Base-by-base conservation (phyloP, 2,113 vertebrate species). In the Callionymus lyra region DNA sequence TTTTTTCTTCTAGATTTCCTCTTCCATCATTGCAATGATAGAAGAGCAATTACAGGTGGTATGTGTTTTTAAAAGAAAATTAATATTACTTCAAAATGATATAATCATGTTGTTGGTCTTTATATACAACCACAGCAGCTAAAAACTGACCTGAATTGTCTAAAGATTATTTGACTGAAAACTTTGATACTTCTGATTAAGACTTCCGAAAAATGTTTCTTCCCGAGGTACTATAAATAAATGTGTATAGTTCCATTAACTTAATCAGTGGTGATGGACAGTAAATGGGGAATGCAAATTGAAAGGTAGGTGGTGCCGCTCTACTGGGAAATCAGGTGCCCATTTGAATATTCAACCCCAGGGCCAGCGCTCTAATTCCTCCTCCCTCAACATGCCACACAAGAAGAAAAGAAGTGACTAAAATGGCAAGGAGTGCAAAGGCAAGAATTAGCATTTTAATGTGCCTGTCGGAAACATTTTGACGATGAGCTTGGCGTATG, bases 391-490 rank as follows among this genome's bases (percentile, higher is more conserved):
- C 63, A 61, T 71, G 65, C 72, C 72, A 77, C 84, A 77, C 87
- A 90, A 89, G 69, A 72, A 87, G 85, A 89, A 90, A 86, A 86
- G 87, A 82, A 91, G 82, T 86, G 85, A 90, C 81, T 27, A 81
- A 82, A 82, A 79, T 72, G 68, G 73, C 82, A 78, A 70, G 57
- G 77, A 89, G 84, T 74, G 67, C 53, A 84, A 74, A 53, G 84
- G 82, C 82, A 79, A 79, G 78, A 89, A 91, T 93, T 90, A 87
- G 88, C 88, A 92, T 86, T 92, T 91, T 91, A 90, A 90, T 87
- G 82, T 82, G 87, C 80, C 73, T 82, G 85, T 86, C 84, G 68
- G 72, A 85, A 80, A 83, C 82, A 53, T 52, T 84, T 79, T 78
- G 68, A 31, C 42, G 34, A 56, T 57, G 65, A 59, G 73, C 67